These are phyloP conservation scores for Hyperoplus lanceolatus DNA, from an alignment of 2,797 vertebrate species.

Conservation along the genomic window DNA sequence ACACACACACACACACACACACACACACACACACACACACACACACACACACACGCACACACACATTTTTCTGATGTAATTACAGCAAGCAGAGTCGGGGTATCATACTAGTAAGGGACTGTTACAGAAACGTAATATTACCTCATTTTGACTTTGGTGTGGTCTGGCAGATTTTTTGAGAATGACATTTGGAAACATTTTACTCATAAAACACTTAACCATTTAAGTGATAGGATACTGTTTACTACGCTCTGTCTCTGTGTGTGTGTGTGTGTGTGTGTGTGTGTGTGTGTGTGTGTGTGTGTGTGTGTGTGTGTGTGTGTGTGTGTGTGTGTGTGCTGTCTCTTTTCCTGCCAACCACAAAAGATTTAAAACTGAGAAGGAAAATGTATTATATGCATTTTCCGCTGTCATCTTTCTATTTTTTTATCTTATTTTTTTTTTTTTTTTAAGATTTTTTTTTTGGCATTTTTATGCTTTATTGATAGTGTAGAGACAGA, in stretches of 20 bases:
- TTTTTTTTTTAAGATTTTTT: background rate
- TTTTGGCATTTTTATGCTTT: too few relatives aligned
- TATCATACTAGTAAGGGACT: conserved; percentile 90
- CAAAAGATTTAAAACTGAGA: conserved; percentile 65
- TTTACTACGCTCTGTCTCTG: conserved; percentile 85
- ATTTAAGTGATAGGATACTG: conserved; percentile 94
- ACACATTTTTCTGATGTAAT: conserved; percentile 91
- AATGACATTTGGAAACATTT: conserved; percentile 98
- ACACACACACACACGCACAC: conserved; percentile 74
- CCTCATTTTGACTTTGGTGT: conserved; percentile 94
- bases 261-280: conserved; percentile 45
- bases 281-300: conserved; percentile 20
- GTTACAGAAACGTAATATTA: conserved; percentile 95
- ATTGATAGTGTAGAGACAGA: too few relatives aligned
- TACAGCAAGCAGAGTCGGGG: conserved; percentile 87
- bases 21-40: conserved; percentile 74
- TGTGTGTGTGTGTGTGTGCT: too few relatives aligned
- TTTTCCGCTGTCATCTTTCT: conserved; percentile 54
- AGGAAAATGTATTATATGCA: conserved; percentile 47
- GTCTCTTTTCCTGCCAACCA: conserved; percentile 63
- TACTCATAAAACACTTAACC: conserved; percentile 96
- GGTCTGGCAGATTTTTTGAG: conserved; percentile 91
- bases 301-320: conserved; percentile 56
- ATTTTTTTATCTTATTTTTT: conserved; percentile 5
- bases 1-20: conserved; percentile 74